Evolutionary conservation across 2,888 invertebrate genomes (phyloP), one percentile per base, ranked within the genome.

Genomic region (Rosalia funebris): DNA sequence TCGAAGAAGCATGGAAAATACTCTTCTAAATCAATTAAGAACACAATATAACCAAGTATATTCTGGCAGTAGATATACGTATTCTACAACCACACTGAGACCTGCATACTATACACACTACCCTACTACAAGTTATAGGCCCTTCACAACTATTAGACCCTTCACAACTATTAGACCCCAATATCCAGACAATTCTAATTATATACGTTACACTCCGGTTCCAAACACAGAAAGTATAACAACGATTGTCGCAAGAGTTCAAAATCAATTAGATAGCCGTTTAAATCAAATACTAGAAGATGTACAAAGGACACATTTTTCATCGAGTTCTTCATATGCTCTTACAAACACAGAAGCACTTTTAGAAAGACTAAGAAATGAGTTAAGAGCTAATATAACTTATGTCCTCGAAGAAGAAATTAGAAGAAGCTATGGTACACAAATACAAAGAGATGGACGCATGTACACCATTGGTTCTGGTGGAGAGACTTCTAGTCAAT

Each of bases 351-450:
- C 71, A 25, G 73, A 76, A 17, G 56, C 50, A 7, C 69, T 78
- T 39, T 64, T 80, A 14, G 71, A 78, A 17, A 65, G 74, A 39
- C 62, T 81, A 12, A 72, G 73, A 53, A 65, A 75, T 10, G 77
- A 81, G 44, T 54, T 81, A 16, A 68, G 71, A 46, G 66, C 71
- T 19, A 81, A 81, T 57, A 57, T 81, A 11, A 79, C 78, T 2
- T 66, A 66, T 37, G 58, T 70, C 1, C 61, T 81, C n/a, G 72
- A 81, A 34, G 73, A 75, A 19, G 72, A 79, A 60, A 65, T 81
- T 15, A 60, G 71, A 10, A 71, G 67, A 20, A 72, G 75, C 19
- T 81, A 80, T 57, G 80, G 80, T 1, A 71, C 60, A n/a, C 79
- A 80, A 66, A 63, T 73, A 16, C 64, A 71, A 57, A 69, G 71